A percentile compares a stretch with the other conserved stretches of the same genome.
Conservation (phyloP, 1,140 invertebrate genomes). For the Gryllus bimaculatus region DNA sequence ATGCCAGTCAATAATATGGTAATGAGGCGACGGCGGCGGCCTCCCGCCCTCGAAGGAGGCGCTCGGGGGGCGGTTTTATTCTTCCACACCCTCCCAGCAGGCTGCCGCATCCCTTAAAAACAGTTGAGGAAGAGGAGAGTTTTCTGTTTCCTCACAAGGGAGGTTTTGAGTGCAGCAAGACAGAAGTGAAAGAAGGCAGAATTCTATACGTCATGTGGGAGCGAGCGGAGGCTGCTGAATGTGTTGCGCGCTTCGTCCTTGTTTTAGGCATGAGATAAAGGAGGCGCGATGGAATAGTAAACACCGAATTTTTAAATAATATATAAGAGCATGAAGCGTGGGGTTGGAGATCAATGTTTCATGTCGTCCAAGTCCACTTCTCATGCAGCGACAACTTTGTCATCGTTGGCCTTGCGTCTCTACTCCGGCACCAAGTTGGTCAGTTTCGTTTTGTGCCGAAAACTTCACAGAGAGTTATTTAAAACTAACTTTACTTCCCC, state of each 20-base stretch:
- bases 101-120: slow-evolving; percentile 3
- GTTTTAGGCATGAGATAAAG: neutral
- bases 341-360: no score
- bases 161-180: neutral
- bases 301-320: neutral
- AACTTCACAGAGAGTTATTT: neutral
- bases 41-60: neutral
- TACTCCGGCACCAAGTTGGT: neutral
- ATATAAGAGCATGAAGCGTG: neutral
- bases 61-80: neutral
- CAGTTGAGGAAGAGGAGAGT: neutral
- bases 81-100: neutral
- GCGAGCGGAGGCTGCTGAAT: neutral
- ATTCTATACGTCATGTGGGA: neutral
- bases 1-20: slow-evolving; percentile 4
- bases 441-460: neutral
- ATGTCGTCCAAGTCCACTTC: neutral
- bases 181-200: neutral
- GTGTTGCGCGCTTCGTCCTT: neutral
- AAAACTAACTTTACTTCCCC: neutral
- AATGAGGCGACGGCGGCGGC: neutral
- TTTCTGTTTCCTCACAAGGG: neutral
- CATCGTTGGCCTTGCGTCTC: neutral
- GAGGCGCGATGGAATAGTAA: neutral
- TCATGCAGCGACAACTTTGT: neutral